Evolutionary conservation across 2,888 invertebrate genomes (phyloP).

Genomic region (Syrphus vitripennis): DNA sequence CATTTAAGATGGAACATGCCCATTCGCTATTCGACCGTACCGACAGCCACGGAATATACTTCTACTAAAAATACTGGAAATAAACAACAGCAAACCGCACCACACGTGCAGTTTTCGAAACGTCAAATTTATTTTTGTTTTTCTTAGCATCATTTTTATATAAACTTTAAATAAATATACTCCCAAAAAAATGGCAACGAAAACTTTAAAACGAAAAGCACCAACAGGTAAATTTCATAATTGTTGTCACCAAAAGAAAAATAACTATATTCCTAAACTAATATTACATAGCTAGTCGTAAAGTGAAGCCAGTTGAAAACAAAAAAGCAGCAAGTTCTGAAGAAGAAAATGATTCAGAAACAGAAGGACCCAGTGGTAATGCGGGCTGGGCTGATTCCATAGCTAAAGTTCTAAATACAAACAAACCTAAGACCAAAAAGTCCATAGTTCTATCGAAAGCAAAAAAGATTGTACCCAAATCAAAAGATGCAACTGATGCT

Average conservation of each 20-base stretch:
- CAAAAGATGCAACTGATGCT: slow-evolving; percentile 81
- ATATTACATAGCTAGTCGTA: background rate
- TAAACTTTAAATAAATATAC: background rate
- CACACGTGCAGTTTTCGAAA: background rate
- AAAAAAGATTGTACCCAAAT: slow-evolving; percentile 85
- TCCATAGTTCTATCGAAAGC: slow-evolving; percentile 90
- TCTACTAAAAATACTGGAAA: background rate
- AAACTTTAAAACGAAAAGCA: slow-evolving; percentile 36
- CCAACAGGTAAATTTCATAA: slow-evolving; percentile 7
- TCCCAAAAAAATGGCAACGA: slow-evolving; percentile 46
- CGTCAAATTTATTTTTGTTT: background rate
- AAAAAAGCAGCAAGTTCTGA: slow-evolving; percentile 37
- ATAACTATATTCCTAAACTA: background rate
- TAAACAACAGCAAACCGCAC: too few species aligned
- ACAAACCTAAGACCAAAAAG: slow-evolving; percentile 89
- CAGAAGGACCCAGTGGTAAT: slow-evolving; percentile 81
- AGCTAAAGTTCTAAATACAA: slow-evolving; percentile 88
- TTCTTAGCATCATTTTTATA: background rate
- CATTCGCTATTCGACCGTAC: background rate
- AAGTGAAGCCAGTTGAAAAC: slow-evolving; percentile 26
- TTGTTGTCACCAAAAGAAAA: background rate
- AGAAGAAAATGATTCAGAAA: slow-evolving; percentile 56
- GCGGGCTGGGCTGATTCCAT: slow-evolving; percentile 92
- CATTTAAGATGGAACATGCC: too few species aligned
- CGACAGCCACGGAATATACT: too few species aligned